Evolutionary conservation across 2,797 vertebrate species (phyloP).

Genomic region (Siniperca undulata): DNA sequence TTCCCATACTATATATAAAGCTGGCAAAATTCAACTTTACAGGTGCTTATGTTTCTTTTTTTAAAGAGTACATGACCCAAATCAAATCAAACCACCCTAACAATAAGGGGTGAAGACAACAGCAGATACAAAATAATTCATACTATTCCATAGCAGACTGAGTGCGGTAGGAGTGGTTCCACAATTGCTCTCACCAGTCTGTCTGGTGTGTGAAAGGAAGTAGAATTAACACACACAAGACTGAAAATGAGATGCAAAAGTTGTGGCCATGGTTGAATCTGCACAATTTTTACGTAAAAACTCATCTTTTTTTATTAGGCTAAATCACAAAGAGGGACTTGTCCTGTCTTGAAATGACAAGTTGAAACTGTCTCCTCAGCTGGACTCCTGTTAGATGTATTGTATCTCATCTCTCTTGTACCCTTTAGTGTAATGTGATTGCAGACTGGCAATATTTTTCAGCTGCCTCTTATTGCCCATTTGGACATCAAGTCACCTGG

Average conservation of each 20-base stretch:
- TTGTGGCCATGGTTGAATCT: background rate
- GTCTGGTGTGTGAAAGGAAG: slow-evolving; percentile 58
- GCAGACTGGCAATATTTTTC: slow-evolving; percentile 1
- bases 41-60: background rate
- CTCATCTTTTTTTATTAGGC: background rate
- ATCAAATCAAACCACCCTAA: background rate
- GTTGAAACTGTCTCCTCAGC: slow-evolving; percentile 10
- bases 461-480: background rate
- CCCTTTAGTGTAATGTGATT: background rate
- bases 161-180: slow-evolving; percentile 36
- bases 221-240: slow-evolving; percentile 35
- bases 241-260: slow-evolving; percentile 17
- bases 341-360: slow-evolving; percentile 19
- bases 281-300: background rate
- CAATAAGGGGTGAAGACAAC: background rate
- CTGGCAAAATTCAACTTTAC: background rate
- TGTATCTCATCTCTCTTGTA: background rate
- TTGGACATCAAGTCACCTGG: slow-evolving; percentile 3
- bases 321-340: background rate
- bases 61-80: slow-evolving; percentile 21
- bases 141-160: slow-evolving; percentile 7
- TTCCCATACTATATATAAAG: slow-evolving; percentile 11
- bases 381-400: background rate
- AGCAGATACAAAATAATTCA: slow-evolving; percentile 7
- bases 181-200: slow-evolving; percentile 29